Percentiles rank a stretch among this genome's conserved stretches.
Conservation (phyloP, 2,888 invertebrate species). For the Aspidiotus destructor region DNA sequence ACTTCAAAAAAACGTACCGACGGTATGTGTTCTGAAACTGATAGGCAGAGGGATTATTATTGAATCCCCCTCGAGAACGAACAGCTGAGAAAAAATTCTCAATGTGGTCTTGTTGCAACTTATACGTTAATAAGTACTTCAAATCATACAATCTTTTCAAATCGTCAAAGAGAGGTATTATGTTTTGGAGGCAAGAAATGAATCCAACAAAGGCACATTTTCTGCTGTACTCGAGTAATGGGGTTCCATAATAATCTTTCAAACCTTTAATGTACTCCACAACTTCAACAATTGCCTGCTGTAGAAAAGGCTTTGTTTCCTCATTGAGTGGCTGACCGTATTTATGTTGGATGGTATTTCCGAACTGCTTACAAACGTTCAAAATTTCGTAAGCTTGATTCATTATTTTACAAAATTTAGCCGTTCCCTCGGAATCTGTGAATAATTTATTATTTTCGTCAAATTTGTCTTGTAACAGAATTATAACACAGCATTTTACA, state of each 20-base stretch:
- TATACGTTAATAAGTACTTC: neutral
- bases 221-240: neutral
- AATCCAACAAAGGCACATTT: neutral
- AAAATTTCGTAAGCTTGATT: neutral
- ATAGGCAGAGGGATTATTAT: neutral
- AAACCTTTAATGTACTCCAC: neutral
- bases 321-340: neutral
- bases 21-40: too few relatives aligned
- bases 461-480: too few relatives aligned
- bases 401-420: neutral
- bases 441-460: neutral
- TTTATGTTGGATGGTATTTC: neutral
- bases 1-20: too few relatives aligned
- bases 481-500: too few relatives aligned
- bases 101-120: neutral
- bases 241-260: neutral
- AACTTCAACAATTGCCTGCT: neutral
- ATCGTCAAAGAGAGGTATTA: neutral
- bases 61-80: neutral
- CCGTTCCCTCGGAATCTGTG: neutral
- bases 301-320: neutral
- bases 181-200: neutral
- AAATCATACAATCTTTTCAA: neutral
- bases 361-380: neutral
- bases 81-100: neutral